Percentiles rank a stretch among this genome's conserved stretches.
Conservation (phyloP, 2,797 vertebrate species). For the Peromyscus aztecus region DNA sequence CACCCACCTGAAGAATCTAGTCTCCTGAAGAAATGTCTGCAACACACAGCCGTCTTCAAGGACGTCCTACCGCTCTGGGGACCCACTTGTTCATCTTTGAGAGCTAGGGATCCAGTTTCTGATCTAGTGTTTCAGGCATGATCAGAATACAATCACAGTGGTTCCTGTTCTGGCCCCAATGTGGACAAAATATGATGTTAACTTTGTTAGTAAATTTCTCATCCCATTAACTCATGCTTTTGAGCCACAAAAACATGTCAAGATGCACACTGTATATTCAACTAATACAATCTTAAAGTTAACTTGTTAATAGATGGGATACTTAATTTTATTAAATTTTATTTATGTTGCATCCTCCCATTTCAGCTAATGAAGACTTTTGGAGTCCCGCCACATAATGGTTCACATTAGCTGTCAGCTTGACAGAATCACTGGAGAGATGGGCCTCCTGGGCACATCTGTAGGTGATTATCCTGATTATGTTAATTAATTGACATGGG, state of each 20-base stretch:
- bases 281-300: constrained; percentile 25
- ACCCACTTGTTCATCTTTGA: background rate
- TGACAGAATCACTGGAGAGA: background rate
- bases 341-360: constrained; percentile 15
- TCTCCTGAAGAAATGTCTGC: background rate
- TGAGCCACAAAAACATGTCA: background rate
- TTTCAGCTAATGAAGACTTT: constrained; percentile 40
- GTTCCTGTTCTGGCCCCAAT: background rate
- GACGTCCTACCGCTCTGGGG: background rate
- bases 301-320: constrained; percentile 30
- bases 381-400: background rate
- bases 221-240: background rate
- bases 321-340: constrained; percentile 51
- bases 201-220: constrained; percentile 31
- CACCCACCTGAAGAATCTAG: background rate
- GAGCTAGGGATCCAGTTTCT: background rate
- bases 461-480: background rate
- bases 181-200: background rate
- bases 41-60: background rate
- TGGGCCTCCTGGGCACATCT: background rate
- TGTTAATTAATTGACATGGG: background rate
- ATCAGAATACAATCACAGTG: background rate
- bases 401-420: background rate
- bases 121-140: background rate
- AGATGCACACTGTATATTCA: background rate